Percentiles rank a stretch among this genome's conserved stretches.
These are phyloP conservation scores for Himalopsyche japonica DNA, from an alignment of 2,888 invertebrate species.

Conservation along the genomic window DNA sequence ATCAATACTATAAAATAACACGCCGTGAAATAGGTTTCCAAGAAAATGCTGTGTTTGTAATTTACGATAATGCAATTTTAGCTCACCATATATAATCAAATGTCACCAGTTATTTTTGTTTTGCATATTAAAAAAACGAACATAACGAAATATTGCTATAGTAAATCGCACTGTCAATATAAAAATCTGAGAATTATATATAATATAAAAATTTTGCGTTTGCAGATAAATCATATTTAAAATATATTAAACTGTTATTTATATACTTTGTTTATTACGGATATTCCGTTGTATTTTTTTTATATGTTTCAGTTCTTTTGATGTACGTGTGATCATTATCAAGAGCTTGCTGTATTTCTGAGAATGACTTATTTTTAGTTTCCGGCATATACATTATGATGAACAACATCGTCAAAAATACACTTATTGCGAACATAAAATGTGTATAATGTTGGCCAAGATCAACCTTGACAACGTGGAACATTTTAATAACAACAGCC, in stretches of 20 bases:
- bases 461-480: conserved; percentile 34
- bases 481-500: conserved; percentile 31
- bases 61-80: not conserved
- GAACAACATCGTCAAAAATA: conserved; percentile 26
- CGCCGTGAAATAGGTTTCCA: not conserved
- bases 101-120: not conserved
- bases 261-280: not conserved
- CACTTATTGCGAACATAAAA: conserved; percentile 26
- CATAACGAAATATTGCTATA: not conserved
- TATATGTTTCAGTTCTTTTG: not conserved
- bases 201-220: not conserved
- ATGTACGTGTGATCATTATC: conserved; percentile 4
- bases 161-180: not conserved
- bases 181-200: not conserved
- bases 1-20: not conserved
- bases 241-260: not conserved
- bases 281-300: not conserved
- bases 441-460: conserved; percentile 34
- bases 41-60: not conserved
- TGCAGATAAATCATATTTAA: too few species aligned
- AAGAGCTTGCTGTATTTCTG: conserved; percentile 36
- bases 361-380: conserved; percentile 38
- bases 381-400: conserved; percentile 38
- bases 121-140: not conserved
- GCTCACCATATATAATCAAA: not conserved